Conservation (phyloP, 2,888 invertebrate species). For the Xylocampa areola region DNA sequence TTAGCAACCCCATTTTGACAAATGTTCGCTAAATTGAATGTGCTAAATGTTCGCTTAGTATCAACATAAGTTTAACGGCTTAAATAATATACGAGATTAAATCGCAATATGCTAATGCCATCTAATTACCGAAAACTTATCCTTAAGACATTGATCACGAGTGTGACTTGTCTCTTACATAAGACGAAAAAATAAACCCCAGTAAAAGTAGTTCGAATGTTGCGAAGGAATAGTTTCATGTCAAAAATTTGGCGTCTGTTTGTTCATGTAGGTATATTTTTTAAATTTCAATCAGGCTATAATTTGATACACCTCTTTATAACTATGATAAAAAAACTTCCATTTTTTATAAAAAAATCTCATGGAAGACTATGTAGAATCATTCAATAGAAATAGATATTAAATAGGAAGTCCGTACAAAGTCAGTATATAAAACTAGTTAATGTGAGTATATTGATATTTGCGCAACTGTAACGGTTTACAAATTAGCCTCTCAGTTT, state of each 20-base stretch:
- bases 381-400: no score
- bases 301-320: no score
- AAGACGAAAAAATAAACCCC: slow-evolving; percentile 70
- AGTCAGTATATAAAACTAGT: slow-evolving; percentile 47
- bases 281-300: no score
- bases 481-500: slow-evolving; percentile 78
- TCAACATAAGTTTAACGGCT: slow-evolving; percentile 47
- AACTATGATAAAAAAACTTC: no score
- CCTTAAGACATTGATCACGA: slow-evolving; percentile 85
- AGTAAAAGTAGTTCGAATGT: slow-evolving; percentile 74
- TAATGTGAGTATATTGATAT: slow-evolving; percentile 64
- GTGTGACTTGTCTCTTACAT: slow-evolving; percentile 76
- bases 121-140: slow-evolving; percentile 84
- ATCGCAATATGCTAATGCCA: slow-evolving; percentile 81
- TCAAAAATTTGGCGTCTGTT: slow-evolving; percentile 52
- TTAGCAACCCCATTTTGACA: slow-evolving; percentile 50
- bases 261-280: no score
- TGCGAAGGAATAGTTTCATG: slow-evolving; percentile 63
- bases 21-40: slow-evolving; percentile 44
- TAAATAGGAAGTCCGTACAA: slow-evolving; percentile 26
- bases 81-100: slow-evolving; percentile 52
- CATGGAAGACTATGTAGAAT: no score
- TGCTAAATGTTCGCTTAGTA: slow-evolving; percentile 52
- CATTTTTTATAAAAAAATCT: no score
- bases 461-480: slow-evolving; percentile 74